A percentile compares a stretch with the other conserved stretches of the same genome.
Evolutionary conservation across 2,888 invertebrate species (phyloP).

Genomic region (Tromatobia lineatoria): DNA sequence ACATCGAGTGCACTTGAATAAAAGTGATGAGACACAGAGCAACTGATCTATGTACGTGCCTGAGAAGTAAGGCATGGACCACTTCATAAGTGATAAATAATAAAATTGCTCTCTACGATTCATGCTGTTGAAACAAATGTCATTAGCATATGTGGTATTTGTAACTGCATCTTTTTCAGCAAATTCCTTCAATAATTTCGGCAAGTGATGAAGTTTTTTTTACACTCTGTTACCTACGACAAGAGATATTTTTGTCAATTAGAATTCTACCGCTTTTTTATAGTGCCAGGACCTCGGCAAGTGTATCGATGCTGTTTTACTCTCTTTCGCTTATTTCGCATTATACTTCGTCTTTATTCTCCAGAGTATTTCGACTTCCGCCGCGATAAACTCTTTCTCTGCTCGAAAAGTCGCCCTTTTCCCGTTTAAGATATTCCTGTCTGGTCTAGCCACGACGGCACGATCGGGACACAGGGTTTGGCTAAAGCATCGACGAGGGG

Average conservation of each 20-base stretch:
- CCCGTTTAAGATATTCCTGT: conserved; percentile 82
- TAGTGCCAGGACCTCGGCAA: conserved; percentile 66
- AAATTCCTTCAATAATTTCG: conserved; percentile 72
- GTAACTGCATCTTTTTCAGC: conserved; percentile 37
- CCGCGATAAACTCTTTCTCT: conserved; percentile 79
- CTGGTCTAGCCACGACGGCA: conserved; percentile 76
- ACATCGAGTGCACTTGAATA: conserved; percentile 8
- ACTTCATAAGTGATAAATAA: not conserved
- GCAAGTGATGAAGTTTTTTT: conserved; percentile 71
- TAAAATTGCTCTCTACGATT: conserved; percentile 6
- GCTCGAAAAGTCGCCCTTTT: conserved; percentile 77
- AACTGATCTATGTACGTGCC: conserved; percentile 23
- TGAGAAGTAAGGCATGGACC: conserved; percentile 6
- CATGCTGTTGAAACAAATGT: conserved; percentile 17
- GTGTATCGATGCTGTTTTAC: conserved; percentile 29
- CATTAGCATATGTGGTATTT: conserved; percentile 4
- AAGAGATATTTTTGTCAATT: conserved; percentile 73
- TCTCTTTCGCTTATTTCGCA: conserved; percentile 36
- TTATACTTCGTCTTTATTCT: conserved; percentile 18
- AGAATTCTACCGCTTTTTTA: conserved; percentile 76
- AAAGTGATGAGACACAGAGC: conserved; percentile 17
- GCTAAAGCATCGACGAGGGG: conserved; percentile 70
- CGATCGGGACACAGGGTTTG: conserved; percentile 38
- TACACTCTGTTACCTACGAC: conserved; percentile 1
- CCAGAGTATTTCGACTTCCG: conserved; percentile 38